phyloP scores from a whole-genome alignment of 2,113 vertebrate species.

The Oncorhynchus nerka region DNA sequence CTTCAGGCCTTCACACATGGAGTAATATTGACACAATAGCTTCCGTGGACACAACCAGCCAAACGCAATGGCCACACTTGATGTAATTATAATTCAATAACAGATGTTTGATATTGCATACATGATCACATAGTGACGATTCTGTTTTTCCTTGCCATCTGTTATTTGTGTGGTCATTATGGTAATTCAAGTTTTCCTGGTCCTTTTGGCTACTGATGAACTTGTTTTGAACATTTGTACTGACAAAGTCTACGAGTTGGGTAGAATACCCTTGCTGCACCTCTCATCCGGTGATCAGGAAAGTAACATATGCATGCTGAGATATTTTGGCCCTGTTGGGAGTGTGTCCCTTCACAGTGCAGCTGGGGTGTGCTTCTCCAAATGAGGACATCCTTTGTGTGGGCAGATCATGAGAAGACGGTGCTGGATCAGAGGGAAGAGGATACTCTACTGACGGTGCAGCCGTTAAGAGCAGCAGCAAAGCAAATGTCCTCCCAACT shows the following conservation, averaged over 20 bases:
- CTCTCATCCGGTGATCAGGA: neutral
- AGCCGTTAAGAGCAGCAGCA: neutral
- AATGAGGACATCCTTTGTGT: neutral
- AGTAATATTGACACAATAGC: slow-evolving; percentile 48
- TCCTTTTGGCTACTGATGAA: neutral
- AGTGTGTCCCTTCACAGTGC: neutral
- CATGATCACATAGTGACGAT: slow-evolving; percentile 26
- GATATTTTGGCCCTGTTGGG: neutral
- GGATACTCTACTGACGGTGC: neutral
- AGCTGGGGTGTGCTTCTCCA: neutral
- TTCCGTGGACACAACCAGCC: slow-evolving; percentile 23
- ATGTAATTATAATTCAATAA: slow-evolving; percentile 7
- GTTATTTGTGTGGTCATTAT: neutral
- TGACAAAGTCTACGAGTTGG: neutral
- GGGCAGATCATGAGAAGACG: neutral
- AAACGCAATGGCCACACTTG: slow-evolving; percentile 18
- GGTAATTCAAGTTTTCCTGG: too few relatives aligned
- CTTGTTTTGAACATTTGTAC: too few relatives aligned
- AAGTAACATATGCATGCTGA: neutral
- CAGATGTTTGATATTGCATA: slow-evolving; percentile 44
- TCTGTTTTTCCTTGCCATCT: slow-evolving; percentile 20
- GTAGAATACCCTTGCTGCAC: neutral
- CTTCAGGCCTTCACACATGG: slow-evolving; percentile 1
- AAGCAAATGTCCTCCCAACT: neutral
- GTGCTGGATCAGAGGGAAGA: neutral